Base-by-base conservation (phyloP, 2,797 vertebrate species). In the Valencia hispanica region DNA sequence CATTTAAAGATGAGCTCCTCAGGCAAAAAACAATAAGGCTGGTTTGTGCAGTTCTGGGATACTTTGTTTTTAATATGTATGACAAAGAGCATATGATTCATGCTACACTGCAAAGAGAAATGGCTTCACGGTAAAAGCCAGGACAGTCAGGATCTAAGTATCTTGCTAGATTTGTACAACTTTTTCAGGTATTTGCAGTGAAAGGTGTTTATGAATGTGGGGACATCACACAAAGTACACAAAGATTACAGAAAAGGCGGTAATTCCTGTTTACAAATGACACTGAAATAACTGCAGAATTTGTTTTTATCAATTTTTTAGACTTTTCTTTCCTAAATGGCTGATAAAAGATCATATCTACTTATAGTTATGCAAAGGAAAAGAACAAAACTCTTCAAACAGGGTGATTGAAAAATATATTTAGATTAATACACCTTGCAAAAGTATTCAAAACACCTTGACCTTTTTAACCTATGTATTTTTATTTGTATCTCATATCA, bases 21-120 rank as follows among this genome's bases (percentile, higher is more conserved):
- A 36, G 39, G 80, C 10, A 66, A 77, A 27, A n/a, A 72, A 36
- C 34, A 74, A 63, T 78, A 51, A 84, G 63, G 7, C 30, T 57
- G 76, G 34, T 73, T 73, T 72, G n/a, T 86, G 70, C 45, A 47
- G 70, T 27, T 15, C 57, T 76, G 68, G 75, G 15, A 36, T 75
- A 69, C 17, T 51, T 5, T 50, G 0, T n/a, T n/a, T 80, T 82
- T 50, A 80, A 78, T 59, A 72, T 72, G 73, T 32, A 75, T 74
- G 65, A 74, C 39, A 68, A 32, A 74, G 73, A 78, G 41, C 47
- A 36, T 30, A 6, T 32, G 47, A 69, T 41, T 77, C 25, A 72
- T 63, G 68, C 41, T 25, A 17, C 9, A 27, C 18, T 61, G 69
- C 71, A 68, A 55, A 78, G 48, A 85, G 55, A 59, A 51, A 45